phyloP scores from a whole-genome alignment of 2,888 invertebrate species.

The Eilema depressum region DNA sequence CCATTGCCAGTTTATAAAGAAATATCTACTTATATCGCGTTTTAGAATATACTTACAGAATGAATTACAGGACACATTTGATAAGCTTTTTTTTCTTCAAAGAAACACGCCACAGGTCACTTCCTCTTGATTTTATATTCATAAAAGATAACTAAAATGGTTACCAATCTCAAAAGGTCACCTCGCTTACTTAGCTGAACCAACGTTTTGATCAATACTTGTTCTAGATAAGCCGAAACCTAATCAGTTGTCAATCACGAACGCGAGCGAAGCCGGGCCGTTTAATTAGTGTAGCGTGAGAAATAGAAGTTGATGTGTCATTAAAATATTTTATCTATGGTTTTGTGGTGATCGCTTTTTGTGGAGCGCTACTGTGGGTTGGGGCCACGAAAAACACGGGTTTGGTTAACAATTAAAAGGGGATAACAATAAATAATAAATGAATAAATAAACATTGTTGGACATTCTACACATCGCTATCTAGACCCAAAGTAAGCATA shows the following conservation, averaged over 20 bases:
- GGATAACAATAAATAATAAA: no score
- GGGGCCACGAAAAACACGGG: slow-evolving; percentile 18
- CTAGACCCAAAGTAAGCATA: no score
- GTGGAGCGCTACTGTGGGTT: slow-evolving; percentile 26
- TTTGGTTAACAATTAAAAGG: not conserved
- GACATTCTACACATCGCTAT: no score
- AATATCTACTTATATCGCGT: no score
- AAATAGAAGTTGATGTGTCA: slow-evolving; percentile 57
- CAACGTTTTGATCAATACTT: not conserved
- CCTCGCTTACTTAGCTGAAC: not conserved
- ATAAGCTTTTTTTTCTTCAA: no score
- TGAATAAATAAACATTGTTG: no score
- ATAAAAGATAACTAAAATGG: not conserved
- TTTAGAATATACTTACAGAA: no score
- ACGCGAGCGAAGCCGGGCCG: slow-evolving; percentile 26
- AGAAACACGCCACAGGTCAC: not conserved
- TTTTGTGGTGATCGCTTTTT: slow-evolving; percentile 30
- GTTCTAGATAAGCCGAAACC: slow-evolving; percentile 8
- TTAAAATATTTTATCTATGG: slow-evolving; percentile 53
- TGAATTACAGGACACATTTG: no score
- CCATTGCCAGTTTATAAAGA: no score
- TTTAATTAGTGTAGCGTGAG: slow-evolving; percentile 56
- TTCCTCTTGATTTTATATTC: not conserved
- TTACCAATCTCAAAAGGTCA: not conserved
- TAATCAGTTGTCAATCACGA: slow-evolving; percentile 23